phyloP scores from a whole-genome alignment of 1,140 invertebrate species.

The Pachypeltis micranthus region DNA sequence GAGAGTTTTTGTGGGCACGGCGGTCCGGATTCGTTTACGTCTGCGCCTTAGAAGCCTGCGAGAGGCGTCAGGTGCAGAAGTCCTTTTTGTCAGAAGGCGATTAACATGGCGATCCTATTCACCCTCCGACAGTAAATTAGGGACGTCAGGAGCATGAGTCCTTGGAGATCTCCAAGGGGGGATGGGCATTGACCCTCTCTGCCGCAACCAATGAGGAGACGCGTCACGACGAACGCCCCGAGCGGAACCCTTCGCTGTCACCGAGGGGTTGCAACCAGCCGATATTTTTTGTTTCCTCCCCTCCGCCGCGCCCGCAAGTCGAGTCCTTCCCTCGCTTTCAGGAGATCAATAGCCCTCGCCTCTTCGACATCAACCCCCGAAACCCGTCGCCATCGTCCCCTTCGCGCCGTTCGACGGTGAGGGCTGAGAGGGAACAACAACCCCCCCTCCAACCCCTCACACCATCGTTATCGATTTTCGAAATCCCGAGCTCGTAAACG shows the following conservation, averaged over 20 bases:
- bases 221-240: too few species aligned
- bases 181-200: too few species aligned
- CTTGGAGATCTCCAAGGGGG: too few species aligned
- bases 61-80: slow-evolving; percentile 4
- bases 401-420: neutral
- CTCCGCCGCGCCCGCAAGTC: neutral
- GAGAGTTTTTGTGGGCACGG: too few species aligned
- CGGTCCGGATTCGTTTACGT: too few species aligned
- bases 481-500: neutral
- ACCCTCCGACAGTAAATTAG: neutral
- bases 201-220: too few species aligned
- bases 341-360: neutral
- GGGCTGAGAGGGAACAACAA: too few species aligned
- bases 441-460: neutral
- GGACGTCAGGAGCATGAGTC: too few species aligned
- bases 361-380: neutral
- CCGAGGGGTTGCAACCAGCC: too few species aligned
- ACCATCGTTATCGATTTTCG: neutral
- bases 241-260: too few species aligned
- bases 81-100: neutral
- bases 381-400: neutral
- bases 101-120: slow-evolving; percentile 9
- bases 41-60: too few species aligned
- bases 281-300: too few species aligned
- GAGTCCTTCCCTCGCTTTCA: neutral